These are phyloP conservation scores for Aspidoscelis tigris DNA, from an alignment of 2,113 vertebrate genomes.

Conservation along the genomic window DNA sequence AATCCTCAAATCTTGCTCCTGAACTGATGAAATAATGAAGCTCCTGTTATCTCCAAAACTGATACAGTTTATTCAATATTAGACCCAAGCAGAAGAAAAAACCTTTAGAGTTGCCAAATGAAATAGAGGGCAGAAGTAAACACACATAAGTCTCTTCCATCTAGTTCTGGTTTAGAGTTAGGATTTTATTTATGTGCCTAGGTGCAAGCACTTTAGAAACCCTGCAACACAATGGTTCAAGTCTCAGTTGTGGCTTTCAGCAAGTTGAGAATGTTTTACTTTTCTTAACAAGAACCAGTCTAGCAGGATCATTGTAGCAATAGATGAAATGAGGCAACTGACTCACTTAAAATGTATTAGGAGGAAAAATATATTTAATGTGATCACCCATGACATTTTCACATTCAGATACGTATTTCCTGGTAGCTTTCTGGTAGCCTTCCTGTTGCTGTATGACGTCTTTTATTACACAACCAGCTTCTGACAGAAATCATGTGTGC, in stretches of 20 bases:
- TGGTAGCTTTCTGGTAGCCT: constrained; percentile 45
- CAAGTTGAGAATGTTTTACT: neutral
- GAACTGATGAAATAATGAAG: neutral
- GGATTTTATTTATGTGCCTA: neutral
- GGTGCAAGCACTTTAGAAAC: neutral
- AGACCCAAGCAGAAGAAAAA: neutral
- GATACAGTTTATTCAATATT: neutral
- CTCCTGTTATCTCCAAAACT: neutral
- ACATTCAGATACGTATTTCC: constrained; percentile 36
- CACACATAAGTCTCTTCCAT: neutral
- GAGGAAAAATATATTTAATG: neutral
- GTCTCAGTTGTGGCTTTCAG: neutral
- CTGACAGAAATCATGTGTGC: constrained; percentile 60
- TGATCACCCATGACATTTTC: constrained; percentile 29
- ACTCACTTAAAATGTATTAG: constrained; percentile 1
- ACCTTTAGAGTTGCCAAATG: neutral
- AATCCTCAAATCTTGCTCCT: neutral
- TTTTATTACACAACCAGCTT: constrained; percentile 56
- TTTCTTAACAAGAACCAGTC: constrained; percentile 3
- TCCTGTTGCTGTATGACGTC: constrained; percentile 25
- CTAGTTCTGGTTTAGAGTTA: neutral
- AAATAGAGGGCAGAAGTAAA: neutral
- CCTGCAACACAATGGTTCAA: neutral
- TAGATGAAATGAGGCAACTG: neutral
- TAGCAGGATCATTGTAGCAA: neutral